phyloP scores from a whole-genome alignment of 2,888 invertebrate species.

The Sinodicranocentrus sp. region DNA sequence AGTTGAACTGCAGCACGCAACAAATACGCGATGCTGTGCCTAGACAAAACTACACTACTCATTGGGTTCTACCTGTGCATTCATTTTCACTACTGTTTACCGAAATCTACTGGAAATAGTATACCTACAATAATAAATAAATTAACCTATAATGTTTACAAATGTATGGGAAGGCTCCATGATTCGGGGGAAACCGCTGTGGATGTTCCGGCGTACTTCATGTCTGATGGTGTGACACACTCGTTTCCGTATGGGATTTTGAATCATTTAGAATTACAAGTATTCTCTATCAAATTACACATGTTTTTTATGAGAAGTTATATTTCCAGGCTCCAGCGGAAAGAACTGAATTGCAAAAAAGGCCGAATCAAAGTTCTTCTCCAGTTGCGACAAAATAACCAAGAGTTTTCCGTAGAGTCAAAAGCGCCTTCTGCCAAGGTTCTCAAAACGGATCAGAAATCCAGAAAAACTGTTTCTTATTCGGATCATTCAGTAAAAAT shows the following conservation, averaged over 20 bases:
- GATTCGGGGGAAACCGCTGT: constrained; percentile 32
- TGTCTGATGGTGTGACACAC: constrained; percentile 2
- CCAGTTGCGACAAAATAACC: not conserved
- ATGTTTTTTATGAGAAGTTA: not conserved
- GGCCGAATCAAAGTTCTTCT: constrained; percentile 41
- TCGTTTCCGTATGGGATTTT: constrained; percentile 15
- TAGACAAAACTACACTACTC: not conserved
- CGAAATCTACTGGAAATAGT: not conserved
- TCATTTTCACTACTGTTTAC: constrained; percentile 3
- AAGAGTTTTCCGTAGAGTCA: not conserved
- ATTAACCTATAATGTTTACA: not conserved
- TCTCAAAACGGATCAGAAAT: constrained; percentile 24
- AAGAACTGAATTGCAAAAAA: constrained; percentile 45
- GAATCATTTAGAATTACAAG: not conserved
- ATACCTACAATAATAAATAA: not conserved
- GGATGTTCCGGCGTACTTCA: constrained; percentile 11
- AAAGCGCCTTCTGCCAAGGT: constrained; percentile 1
- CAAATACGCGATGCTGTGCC: not conserved
- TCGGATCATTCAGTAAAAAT: constrained; percentile 6
- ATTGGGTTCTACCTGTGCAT: constrained; percentile 4
- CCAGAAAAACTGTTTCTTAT: constrained; percentile 6
- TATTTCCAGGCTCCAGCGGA: constrained; percentile 26
- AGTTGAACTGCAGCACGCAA: not conserved
- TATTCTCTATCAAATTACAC: too few species aligned
- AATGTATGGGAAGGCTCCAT: constrained; percentile 39